Evolutionary conservation across 2,113 vertebrate species (phyloP), one percentile per base, ranked within the genome.

Genomic region (Rhagologus leucostigma): DNA sequence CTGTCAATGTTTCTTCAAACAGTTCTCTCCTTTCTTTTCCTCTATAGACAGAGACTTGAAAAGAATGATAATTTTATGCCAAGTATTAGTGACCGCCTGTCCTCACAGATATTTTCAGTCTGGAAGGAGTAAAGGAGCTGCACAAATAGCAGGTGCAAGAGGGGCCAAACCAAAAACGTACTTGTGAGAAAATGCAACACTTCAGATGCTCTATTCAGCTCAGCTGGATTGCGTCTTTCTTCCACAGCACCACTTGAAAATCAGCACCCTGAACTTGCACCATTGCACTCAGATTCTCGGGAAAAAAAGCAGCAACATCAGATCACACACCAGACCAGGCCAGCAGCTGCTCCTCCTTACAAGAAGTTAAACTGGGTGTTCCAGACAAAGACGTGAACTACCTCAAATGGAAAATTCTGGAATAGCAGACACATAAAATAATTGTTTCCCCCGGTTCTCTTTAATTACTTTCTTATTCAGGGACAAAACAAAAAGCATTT

Each of bases 11-110:
- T 92, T 77, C 86, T 90, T 93, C 92, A 94, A 90, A 92, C 0
- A 0, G 69, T 76, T 93, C 60, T 65, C 70, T 88, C 75, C 15
- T 79, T 90, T 86, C 59, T 93, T 74, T 78, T 70, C 64, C 77
- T 89, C 83, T 87, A 35, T 1, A 94, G 88, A 53, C 41, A 74
- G 29, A 71, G 32, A 76, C 69, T 87, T 93, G 77, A 89, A 86
- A 96, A 79, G 77, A 94, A 96, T 59, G 55, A 47, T 92, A 92
- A 89, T 96, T 95, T 89, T 92, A 95, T 75, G 69, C 22, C 65
- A 56, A 62, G 32, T 65, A 90, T 96, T 93, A 93, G 69, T 95
- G 92, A 84, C 79, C 57, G 19, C 20, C 85, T 90, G 82, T 93
- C 73, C 88, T 90, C 69, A 12, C 56, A 88, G 82, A 71, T 96